Conservation (phyloP, 2,113 vertebrate species). For the Ellobius talpinus region DNA sequence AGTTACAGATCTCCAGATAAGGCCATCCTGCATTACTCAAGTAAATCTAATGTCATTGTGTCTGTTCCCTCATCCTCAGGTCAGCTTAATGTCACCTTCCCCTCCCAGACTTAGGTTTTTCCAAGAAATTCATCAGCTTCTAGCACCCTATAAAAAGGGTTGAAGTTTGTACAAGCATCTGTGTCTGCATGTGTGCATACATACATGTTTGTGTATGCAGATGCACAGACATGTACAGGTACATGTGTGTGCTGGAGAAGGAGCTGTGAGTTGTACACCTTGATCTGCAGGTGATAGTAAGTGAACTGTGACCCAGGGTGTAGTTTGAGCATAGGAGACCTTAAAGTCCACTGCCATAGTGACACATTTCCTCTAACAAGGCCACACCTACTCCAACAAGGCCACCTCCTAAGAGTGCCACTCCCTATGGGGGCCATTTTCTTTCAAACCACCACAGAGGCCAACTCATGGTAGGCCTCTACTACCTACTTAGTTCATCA, state of each 20-base stretch:
- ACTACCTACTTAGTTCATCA: constrained; percentile 40
- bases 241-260: not conserved
- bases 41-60: not conserved
- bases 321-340: not conserved
- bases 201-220: not conserved
- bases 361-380: not conserved
- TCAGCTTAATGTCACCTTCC: not conserved
- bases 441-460: not conserved
- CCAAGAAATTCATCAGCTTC: not conserved
- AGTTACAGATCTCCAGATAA: not conserved
- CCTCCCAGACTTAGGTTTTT: not conserved
- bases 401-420: not conserved
- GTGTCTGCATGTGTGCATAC: not conserved
- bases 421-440: not conserved
- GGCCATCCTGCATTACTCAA: not conserved
- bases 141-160: not conserved
- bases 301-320: not conserved
- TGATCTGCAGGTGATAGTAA: not conserved
- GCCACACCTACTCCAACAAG: not conserved
- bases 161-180: not conserved
- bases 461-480: not conserved
- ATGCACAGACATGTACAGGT: not conserved
- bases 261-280: not conserved
- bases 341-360: not conserved
- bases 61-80: not conserved